These are phyloP conservation scores for Spermophilus dauricus DNA, from an alignment of 2,113 vertebrate species.

Conservation along the genomic window DNA sequence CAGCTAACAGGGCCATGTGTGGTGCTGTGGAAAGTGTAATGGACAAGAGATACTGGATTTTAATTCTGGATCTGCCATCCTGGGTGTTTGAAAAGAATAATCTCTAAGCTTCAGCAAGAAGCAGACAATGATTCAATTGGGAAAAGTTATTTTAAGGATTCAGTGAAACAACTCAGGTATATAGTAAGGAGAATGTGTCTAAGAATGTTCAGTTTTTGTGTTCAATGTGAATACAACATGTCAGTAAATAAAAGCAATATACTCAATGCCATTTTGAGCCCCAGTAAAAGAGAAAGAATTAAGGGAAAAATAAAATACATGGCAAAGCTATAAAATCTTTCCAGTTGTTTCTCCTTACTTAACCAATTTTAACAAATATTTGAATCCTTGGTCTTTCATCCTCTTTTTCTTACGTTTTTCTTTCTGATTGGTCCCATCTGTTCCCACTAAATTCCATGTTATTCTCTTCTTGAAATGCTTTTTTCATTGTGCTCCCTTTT, in stretches of 20 bases:
- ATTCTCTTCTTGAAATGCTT: background rate
- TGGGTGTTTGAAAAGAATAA: background rate
- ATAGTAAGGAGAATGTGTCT: background rate
- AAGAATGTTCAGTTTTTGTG: background rate
- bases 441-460: background rate
- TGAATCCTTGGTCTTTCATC: background rate
- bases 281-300: constrained; percentile 20
- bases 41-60: background rate
- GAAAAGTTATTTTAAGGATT: background rate
- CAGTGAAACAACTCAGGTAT: background rate
- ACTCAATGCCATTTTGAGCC: background rate
- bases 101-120: background rate
- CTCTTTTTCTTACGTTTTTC: background rate
- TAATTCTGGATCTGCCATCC: constrained; percentile 15
- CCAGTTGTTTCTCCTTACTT: background rate
- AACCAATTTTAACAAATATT: background rate
- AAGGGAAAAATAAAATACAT: background rate
- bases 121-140: background rate
- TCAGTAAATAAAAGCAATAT: background rate
- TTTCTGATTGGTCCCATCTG: background rate
- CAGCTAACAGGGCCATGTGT: background rate
- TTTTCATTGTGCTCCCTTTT: background rate
- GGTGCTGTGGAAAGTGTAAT: background rate
- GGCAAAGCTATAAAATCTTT: background rate
- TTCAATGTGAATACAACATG: background rate